Base-by-base conservation (phyloP, 2,797 vertebrate genomes). In the Nyctalus aviator region DNA sequence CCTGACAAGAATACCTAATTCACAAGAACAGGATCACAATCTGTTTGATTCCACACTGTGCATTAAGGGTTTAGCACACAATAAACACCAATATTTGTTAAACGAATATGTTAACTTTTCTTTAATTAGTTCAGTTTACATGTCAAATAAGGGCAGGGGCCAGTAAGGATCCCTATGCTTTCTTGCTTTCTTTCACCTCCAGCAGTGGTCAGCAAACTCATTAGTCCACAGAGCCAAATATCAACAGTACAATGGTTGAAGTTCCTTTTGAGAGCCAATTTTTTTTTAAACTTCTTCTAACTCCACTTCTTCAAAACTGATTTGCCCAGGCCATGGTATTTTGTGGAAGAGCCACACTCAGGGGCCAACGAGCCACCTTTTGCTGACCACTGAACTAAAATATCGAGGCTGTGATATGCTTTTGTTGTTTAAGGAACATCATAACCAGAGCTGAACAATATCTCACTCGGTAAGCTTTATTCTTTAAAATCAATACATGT, bases 401-500 rank as follows among this genome's bases (percentile, higher is more conserved):
- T 30, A 82, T 53, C 25, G 62, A 88, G 14, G 14, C 17, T n/a
- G 4, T 81, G n/a, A 57, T 37, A 18, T 68, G 37, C 15, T 83
- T 62, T 53, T 64, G 11, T 66, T 83, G 71, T 84, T 77, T 57
- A 94, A 88, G 48, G 27, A 96, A 76, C 2, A 83, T 35, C 72
- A 76, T 75, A 93, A 41, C 5, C 23, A 64, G 23, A 69, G 37
- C 8, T 68, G 23, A 84, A 37, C 14, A 64, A 62, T 55, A 88
- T 78, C 30, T 87, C 37, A 59, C 21, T 69, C 2, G 0, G n/a
- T 35, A 76, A 82, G 2, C 2, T 84, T 82, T 55, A 44, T 90
- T 94, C 44, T 83, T 71, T 84, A 55, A 94, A 90, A 92, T 92
- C 78, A 90, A 92, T 83, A 90, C 62, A 59, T 13, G 25, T 27